Evolutionary conservation across 2,113 vertebrate species (phyloP).

Genomic region (Trinectes maculatus): DNA sequence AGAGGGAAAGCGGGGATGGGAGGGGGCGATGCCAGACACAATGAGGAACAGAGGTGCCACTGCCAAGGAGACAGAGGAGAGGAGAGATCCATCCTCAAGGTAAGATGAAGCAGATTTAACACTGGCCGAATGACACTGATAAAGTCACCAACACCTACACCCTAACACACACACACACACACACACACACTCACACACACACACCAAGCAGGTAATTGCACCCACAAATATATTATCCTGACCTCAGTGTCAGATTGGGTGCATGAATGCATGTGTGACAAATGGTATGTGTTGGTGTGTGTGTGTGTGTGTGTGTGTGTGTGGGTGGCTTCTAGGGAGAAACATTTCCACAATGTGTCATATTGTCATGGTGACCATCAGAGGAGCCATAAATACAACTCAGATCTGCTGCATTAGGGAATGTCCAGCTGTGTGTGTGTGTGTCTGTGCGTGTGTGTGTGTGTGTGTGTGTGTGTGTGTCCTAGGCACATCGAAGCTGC

Average conservation of each 20-base stretch:
- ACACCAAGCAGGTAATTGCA: conserved; percentile 14
- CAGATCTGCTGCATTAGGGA: conserved; percentile 21
- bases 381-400: conserved; percentile 47
- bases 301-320: not conserved
- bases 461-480: not conserved
- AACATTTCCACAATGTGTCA: conserved; percentile 37
- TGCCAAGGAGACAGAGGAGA: conserved; percentile 29
- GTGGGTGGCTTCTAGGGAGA: conserved; percentile 3
- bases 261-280: conserved; percentile 14
- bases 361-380: conserved; percentile 51
- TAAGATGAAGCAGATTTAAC: conserved; percentile 37
- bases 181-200: conserved; percentile 11
- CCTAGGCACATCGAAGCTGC: conserved; percentile 34
- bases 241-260: conserved; percentile 33
- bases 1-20: conserved; percentile 12
- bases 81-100: conserved; percentile 43
- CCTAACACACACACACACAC: conserved; percentile 1
- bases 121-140: conserved; percentile 7
- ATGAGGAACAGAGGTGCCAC: conserved; percentile 31
- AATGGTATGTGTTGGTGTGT: not conserved
- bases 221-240: conserved; percentile 29
- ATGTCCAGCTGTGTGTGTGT: conserved; percentile 27
- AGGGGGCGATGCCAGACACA: not conserved
- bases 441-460: not conserved
- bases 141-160: conserved; percentile 19